A percentile compares a stretch with the other conserved stretches of the same genome.
phyloP scores from a whole-genome alignment of 1,140 invertebrate genomes.

The Drosophila pseudoananassae region DNA sequence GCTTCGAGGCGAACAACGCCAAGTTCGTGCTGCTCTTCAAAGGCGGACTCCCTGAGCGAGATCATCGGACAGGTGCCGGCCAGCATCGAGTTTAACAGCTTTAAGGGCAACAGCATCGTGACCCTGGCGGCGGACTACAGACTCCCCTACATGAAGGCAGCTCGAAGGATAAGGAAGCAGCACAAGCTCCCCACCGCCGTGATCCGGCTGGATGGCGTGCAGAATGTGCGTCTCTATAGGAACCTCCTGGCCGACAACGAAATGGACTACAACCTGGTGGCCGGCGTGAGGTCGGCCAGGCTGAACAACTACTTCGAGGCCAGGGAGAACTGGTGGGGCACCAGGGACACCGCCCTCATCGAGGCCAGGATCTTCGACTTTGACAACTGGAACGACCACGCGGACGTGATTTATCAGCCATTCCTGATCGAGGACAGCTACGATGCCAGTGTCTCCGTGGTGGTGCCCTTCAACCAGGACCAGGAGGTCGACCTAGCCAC shows the following conservation, averaged over 20 bases:
- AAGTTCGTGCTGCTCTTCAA: constrained; percentile 95
- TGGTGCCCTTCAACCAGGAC: constrained; percentile 84
- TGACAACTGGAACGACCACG: constrained; percentile 99
- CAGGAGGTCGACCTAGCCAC: constrained; percentile 84
- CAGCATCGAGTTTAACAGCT: constrained; percentile 91
- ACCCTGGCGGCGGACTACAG: constrained; percentile 54
- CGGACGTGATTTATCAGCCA: constrained; percentile 94
- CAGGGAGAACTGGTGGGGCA: constrained; percentile 98
- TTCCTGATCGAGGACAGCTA: constrained; percentile 92
- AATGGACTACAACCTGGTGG: constrained; percentile 95
- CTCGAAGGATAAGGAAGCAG: constrained; percentile 42
- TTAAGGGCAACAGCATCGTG: constrained; percentile 89
- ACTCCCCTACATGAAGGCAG: constrained; percentile 56
- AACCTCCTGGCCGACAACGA: constrained; percentile 96
- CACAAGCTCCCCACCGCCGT: constrained; percentile 90
- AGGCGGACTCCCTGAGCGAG: constrained; percentile 96
- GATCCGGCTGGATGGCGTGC: constrained; percentile 96
- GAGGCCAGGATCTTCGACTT: constrained; percentile 97
- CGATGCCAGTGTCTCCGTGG: constrained; percentile 90
- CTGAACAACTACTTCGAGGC: constrained; percentile 95
- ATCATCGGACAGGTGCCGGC: constrained; percentile 93
- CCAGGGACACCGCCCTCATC: constrained; percentile 89
- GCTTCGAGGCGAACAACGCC: constrained; percentile 93
- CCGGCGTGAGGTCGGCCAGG: constrained; percentile 94
- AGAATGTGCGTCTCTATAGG: constrained; percentile 95